phyloP scores from a whole-genome alignment of 2,113 vertebrate genomes.

The Erythrocebus patas region DNA sequence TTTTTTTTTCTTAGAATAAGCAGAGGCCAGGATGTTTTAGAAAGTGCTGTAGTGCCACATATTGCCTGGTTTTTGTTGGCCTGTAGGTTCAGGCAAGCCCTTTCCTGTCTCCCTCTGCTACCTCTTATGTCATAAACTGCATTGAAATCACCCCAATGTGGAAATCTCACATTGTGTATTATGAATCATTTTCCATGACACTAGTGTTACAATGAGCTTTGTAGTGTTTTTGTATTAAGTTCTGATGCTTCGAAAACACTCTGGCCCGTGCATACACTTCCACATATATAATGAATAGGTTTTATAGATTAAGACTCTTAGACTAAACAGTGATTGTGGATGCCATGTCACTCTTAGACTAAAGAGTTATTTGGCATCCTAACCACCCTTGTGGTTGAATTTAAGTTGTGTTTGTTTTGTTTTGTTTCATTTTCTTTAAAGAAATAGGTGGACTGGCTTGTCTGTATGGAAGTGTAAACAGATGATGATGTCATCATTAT shows the following conservation, averaged over 20 bases:
- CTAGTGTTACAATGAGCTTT: neutral
- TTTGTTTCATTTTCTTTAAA: neutral
- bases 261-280: neutral
- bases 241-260: neutral
- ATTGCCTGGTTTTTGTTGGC: neutral
- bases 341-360: neutral
- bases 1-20: neutral
- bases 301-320: neutral
- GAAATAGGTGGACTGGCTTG: neutral
- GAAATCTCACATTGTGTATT: neutral
- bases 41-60: neutral
- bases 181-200: neutral
- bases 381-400: neutral
- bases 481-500: neutral
- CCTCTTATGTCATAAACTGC: neutral
- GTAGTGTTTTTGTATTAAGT: neutral
- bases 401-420: neutral
- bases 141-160: neutral
- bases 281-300: neutral
- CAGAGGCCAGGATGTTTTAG: neutral
- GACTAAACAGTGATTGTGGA: no score
- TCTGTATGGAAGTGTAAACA: neutral
- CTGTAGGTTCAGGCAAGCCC: neutral
- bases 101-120: neutral
- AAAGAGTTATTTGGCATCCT: neutral